These are phyloP conservation scores for Rhadina sibilatrix DNA, from an alignment of 2,113 vertebrate genomes.

Conservation along the genomic window DNA sequence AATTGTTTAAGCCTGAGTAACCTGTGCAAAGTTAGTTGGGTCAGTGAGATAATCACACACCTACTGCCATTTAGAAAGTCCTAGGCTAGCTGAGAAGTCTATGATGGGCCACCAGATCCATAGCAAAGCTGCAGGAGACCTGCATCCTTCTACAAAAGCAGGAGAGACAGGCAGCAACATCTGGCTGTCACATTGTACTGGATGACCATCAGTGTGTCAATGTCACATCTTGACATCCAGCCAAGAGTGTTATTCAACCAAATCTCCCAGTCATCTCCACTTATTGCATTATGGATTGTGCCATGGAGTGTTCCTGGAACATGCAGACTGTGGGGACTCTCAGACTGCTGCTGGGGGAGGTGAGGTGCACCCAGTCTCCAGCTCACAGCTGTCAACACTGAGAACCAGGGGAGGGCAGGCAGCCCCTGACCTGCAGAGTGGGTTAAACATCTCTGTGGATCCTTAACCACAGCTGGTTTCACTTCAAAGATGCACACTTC, in stretches of 20 bases:
- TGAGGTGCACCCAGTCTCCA: accelerated
- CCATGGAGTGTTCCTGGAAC: neutral
- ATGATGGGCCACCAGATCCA: neutral
- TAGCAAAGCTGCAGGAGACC: neutral
- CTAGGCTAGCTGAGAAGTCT: neutral
- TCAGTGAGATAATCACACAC: neutral
- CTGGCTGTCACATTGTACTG: neutral
- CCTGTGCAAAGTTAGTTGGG: neutral
- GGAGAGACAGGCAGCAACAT: neutral
- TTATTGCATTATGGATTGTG: neutral
- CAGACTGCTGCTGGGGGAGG: neutral
- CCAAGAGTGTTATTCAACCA: neutral
- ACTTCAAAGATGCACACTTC: neutral
- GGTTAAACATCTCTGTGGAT: neutral
- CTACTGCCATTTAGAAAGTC: neutral
- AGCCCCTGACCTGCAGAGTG: neutral
- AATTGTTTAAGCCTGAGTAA: neutral
- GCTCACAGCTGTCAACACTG: neutral
- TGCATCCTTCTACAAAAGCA: neutral
- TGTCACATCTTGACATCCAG: neutral
- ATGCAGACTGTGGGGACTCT: neutral
- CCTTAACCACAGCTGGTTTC: neutral
- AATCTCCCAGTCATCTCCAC: neutral
- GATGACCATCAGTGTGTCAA: neutral
- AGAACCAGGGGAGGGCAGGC: neutral